A percentile compares a stretch with the other conserved stretches of the same genome.
phyloP scores from a whole-genome alignment of 2,797 vertebrate species.

The Hypotaenidia okinawae region DNA sequence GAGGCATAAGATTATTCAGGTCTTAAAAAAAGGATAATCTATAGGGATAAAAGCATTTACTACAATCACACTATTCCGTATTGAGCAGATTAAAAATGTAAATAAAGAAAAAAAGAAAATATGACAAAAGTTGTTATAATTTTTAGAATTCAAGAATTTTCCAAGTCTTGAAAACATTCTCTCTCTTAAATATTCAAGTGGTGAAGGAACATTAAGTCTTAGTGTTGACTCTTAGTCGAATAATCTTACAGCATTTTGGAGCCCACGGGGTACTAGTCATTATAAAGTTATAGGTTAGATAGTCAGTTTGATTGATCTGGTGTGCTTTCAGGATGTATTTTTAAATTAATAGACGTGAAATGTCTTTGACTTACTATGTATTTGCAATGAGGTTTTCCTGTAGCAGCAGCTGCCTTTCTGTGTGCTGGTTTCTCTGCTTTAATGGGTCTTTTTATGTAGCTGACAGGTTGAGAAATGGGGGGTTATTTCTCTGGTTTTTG shows the following conservation, averaged over 20 bases:
- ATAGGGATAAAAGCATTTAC: not conserved
- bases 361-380: not conserved
- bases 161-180: not conserved
- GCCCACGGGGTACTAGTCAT: not conserved
- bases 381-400: not conserved
- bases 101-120: not conserved
- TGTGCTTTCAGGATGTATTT: not conserved
- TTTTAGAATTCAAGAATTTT: not conserved
- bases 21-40: not conserved
- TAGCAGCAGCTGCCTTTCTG: not conserved
- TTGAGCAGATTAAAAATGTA: not conserved
- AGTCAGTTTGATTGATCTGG: constrained; percentile 13
- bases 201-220: not conserved
- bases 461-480: constrained; percentile 21
- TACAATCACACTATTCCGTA: not conserved
- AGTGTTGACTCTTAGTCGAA: not conserved
- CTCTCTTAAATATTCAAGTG: not conserved
- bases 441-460: not conserved
- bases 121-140: rapidly evolving
- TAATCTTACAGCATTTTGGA: not conserved
- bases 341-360: constrained; percentile 15
- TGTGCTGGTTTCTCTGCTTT: not conserved
- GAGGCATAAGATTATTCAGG: not conserved
- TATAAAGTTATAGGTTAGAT: not conserved
- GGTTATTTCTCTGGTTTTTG: constrained; percentile 2